Base-by-base conservation (phyloP, 2,888 invertebrate species). In the Barypeithes pellucidus region DNA sequence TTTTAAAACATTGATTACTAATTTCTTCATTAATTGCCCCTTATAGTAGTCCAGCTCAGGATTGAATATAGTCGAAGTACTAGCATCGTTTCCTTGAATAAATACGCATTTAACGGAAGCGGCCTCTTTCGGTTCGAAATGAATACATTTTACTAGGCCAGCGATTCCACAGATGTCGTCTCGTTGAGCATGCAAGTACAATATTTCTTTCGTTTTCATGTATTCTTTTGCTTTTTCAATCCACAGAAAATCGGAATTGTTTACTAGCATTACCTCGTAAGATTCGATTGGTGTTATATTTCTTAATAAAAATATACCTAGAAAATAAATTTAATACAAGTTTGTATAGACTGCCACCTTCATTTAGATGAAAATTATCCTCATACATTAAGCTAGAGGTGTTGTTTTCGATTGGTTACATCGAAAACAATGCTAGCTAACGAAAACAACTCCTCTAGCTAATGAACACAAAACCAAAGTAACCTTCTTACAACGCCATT, bases 151-250 rank as follows among this genome's bases (percentile, higher is more conserved):
- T 36, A 78, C 76, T n/a, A 81, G 59, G 7, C 82, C 82, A 1
- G 81, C 36, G 16, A 81, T 67, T 0, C 82, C 82, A 61, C 77
- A 78, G 11, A 43, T 16, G 7, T 73, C 71, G 16, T 79, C 77
- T 12, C 60, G 66, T 50, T 76, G 66, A 50, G 71, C 73, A 59
- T 72, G 59, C 5, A 79, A 71, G 45, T 79, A 79, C 7, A 79
- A 62, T 1, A 69, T 72, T 8, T 75, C 57, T 0, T 63, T 3
- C 3, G 73, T 68, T 9, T 59, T 67, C 0, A 71, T 24, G 3
- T 71, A 16, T 29, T 36, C 18, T 50, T 77, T 75, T 0, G 78
- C 45, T 4, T 92, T 87, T 33, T 76, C 75, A 33, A 80, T 16
- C 80, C 80, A 80, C 16, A 67, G 68, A 39, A 79, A 79, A 20